A percentile compares a stretch with the other conserved stretches of the same genome.
Conservation (phyloP, 2,888 invertebrate species). For the Drosophila hawaiiensis region DNA sequence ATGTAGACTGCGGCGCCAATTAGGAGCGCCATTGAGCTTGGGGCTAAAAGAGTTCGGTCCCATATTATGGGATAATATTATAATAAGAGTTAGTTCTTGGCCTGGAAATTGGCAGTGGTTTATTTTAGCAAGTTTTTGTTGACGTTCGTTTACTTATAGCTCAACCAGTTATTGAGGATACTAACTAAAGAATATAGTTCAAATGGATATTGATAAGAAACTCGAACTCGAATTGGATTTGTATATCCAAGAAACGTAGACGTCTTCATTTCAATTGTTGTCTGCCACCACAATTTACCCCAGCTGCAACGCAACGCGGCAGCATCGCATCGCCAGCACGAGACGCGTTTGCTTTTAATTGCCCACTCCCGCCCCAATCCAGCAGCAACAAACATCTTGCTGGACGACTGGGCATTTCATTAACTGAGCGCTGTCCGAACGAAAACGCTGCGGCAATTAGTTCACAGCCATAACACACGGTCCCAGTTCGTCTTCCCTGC, state of each 20-base stretch:
- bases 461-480: constrained; percentile 77
- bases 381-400: constrained; percentile 21
- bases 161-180: neutral
- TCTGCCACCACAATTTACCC: constrained; percentile 23
- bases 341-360: constrained; percentile 63
- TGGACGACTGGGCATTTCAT: constrained; percentile 69
- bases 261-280: constrained; percentile 60
- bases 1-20: constrained; percentile 10
- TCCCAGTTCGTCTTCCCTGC: constrained; percentile 10
- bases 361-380: constrained; percentile 5
- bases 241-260: constrained; percentile 32
- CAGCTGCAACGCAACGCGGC: neutral
- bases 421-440: constrained; percentile 66
- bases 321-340: constrained; percentile 10
- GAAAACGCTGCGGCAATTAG: constrained; percentile 75
- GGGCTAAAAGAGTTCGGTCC: neutral
- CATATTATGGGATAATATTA: neutral
- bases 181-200: neutral
- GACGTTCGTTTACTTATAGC: neutral
- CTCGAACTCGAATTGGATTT: neutral
- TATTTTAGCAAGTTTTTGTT: neutral
- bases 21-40: constrained; percentile 10
- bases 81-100: neutral
- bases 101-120: neutral
- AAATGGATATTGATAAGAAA: neutral